phyloP scores from a whole-genome alignment of 2,113 vertebrate genomes.

The Misgurnus anguillicaudatus region DNA sequence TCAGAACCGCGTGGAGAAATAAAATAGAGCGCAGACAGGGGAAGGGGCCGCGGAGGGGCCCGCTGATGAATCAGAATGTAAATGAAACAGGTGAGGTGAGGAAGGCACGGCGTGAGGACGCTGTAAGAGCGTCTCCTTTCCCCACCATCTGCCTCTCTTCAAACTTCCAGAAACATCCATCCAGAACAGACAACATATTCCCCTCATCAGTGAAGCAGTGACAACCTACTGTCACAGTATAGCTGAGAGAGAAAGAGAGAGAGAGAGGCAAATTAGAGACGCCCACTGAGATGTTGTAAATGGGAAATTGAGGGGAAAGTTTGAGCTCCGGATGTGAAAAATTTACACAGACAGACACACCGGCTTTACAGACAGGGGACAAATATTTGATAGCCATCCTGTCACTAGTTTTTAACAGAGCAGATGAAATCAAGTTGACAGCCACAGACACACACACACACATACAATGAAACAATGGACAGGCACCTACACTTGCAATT shows the following conservation, averaged over 20 bases:
- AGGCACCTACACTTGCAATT: constrained; percentile 43
- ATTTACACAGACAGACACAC: constrained; percentile 49
- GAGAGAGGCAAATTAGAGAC: constrained; percentile 27
- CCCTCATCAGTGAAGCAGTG: constrained; percentile 54
- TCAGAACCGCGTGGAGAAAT: constrained; percentile 70
- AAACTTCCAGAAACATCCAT: constrained; percentile 54
- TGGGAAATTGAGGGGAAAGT: constrained; percentile 49
- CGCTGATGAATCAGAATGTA: constrained; percentile 80
- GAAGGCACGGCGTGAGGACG: constrained; percentile 27
- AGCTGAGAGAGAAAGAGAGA: constrained; percentile 10
- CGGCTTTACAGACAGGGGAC: constrained; percentile 44
- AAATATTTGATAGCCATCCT: constrained; percentile 56
- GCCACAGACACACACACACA: constrained; percentile 39
- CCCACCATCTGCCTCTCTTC: constrained; percentile 49
- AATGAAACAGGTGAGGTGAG: constrained; percentile 70
- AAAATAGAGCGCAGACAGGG: constrained; percentile 62
- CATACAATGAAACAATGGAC: constrained; percentile 54
- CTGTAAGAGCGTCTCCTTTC: neutral
- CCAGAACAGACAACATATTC: constrained; percentile 60
- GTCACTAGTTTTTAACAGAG: constrained; percentile 51
- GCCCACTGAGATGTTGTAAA: constrained; percentile 34
- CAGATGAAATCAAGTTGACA: constrained; percentile 57
- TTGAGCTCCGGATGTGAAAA: constrained; percentile 46
- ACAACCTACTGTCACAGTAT: constrained; percentile 65
- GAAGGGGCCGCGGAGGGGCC: constrained; percentile 68